Conservation (phyloP, 2,797 vertebrate species). For the Tragelaphus eurycerus region DNA sequence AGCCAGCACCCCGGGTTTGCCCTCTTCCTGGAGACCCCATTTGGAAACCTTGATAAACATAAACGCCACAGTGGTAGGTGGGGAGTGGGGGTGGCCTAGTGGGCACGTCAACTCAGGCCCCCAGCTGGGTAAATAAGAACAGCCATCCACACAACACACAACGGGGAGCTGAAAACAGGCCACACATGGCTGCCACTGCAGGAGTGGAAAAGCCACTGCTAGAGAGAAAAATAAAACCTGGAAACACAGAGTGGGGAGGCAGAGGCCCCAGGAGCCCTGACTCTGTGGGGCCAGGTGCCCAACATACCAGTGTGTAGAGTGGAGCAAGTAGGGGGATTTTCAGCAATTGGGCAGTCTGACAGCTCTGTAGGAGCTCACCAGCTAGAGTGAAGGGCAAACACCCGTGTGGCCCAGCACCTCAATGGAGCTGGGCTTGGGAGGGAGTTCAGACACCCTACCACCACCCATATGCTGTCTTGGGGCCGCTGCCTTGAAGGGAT, state of each 20-base stretch:
- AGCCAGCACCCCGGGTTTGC: background rate
- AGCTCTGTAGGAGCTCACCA: fast-evolving
- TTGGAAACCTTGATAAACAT: background rate
- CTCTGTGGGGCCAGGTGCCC: fast-evolving
- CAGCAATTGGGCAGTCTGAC: fast-evolving
- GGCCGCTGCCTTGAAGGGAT: background rate
- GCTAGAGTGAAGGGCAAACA: background rate
- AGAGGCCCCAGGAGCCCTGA: background rate
- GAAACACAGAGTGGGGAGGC: fast-evolving
- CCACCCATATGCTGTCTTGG: background rate
- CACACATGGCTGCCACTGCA: fast-evolving
- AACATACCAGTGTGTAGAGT: too few relatives aligned
- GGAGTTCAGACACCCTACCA: background rate
- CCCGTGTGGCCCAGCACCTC: fast-evolving
- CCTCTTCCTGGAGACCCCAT: background rate
- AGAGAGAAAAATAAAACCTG: background rate
- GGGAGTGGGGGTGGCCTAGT: background rate
- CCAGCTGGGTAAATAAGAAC: background rate
- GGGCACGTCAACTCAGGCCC: background rate
- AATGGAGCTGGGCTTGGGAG: background rate
- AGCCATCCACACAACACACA: background rate
- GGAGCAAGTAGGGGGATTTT: background rate
- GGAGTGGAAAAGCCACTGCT: background rate
- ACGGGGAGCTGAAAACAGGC: background rate
- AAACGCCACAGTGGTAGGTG: background rate